Base-by-base conservation (phyloP, 2,888 invertebrate species). In the Lepidocyrtinus sp. region DNA sequence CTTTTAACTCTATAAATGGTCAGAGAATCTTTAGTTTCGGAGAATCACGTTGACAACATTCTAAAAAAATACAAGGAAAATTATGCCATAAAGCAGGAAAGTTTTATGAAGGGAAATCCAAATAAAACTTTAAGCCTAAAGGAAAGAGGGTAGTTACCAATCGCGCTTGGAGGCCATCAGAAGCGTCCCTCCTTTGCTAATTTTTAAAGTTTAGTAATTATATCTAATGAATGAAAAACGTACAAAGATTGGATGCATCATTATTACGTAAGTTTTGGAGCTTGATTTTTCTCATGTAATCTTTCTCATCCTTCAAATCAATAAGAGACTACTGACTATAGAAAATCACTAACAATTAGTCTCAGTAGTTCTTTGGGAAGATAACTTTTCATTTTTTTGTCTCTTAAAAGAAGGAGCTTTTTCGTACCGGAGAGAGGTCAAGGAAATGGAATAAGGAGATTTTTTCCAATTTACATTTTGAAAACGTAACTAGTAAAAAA, bases 1-100 rank as follows among this genome's bases (percentile, higher is more conserved):
- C 55, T n/a, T n/a, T n/a, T n/a, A n/a, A n/a, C n/a, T n/a, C n/a
- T n/a, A n/a, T 55, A 55, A 55, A n/a, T n/a, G 55, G 55, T 55
- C 55, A 55, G 55, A 55, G 55, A 55, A 55, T 55, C 55, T 55
- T 55, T 55, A 36, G n/a, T n/a, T n/a, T n/a, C n/a, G n/a, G n/a
- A n/a, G n/a, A n/a, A n/a, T n/a, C n/a, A n/a, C n/a, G n/a, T n/a
- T n/a, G n/a, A 36, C 36, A 36, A 36, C 12, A n/a, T 55, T 55
- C 9, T 3, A 55, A n/a, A n/a, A 36, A 9, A 36, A 55, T n/a
- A 55, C 55, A 55, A 17, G 17, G 55, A 55, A 55, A 55, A 55
- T 55, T n/a, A 55, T 15, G 55, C 55, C 55, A 55, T 55, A n/a
- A n/a, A 15, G 15, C 17, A 55, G 17, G 17, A 55, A n/a, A 55